phyloP scores from a whole-genome alignment of 2,113 vertebrate species.

The Atractosteus spatula region DNA sequence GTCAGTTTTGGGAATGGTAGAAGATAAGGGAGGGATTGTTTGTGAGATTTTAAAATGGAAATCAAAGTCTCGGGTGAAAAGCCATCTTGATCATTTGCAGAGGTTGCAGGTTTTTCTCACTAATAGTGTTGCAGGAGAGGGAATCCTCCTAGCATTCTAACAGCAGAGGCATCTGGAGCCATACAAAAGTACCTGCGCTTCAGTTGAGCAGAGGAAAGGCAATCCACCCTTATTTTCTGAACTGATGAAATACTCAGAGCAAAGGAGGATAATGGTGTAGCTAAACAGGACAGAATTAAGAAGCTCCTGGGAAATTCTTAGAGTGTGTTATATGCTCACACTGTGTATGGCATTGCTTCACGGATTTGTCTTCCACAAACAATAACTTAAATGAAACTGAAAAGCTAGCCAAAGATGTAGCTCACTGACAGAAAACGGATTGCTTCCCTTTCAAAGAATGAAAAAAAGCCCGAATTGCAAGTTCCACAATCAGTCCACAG shows the following conservation, averaged over 20 bases:
- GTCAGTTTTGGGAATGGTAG: no score
- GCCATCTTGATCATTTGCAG: no score
- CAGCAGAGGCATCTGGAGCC: constrained; percentile 27
- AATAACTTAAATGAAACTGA: background rate
- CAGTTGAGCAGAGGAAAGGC: constrained; percentile 1
- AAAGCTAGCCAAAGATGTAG: background rate
- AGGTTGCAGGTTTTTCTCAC: no score
- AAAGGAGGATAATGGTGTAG: background rate
- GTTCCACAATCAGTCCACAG: background rate
- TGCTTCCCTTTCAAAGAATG: background rate
- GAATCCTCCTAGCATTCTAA: constrained; percentile 74
- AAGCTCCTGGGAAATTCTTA: background rate
- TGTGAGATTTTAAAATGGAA: no score
- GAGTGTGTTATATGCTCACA: background rate
- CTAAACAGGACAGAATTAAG: background rate
- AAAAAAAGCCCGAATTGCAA: background rate
- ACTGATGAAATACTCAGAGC: background rate
- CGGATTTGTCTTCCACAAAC: background rate
- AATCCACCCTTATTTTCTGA: constrained; percentile 4
- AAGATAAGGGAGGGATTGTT: no score
- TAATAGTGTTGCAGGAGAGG: constrained; percentile 58
- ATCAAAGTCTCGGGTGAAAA: no score
- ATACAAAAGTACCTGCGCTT: background rate
- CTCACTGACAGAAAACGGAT: background rate
- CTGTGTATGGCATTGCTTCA: background rate